These are phyloP conservation scores for Semotilus atromaculatus DNA, from an alignment of 2,797 vertebrate species.

Conservation along the genomic window DNA sequence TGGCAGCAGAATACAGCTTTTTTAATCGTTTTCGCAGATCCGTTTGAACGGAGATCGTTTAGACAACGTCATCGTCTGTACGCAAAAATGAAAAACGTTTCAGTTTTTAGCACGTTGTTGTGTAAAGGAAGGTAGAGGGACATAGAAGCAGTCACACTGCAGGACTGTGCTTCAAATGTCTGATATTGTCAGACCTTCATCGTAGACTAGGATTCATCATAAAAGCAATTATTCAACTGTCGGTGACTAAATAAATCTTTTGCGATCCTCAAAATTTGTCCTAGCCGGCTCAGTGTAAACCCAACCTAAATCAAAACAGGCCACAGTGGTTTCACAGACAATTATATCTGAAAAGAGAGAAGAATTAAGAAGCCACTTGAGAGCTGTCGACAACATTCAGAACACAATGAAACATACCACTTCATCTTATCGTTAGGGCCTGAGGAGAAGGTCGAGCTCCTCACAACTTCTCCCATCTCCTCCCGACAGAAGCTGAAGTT, in stretches of 20 bases:
- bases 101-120: too few relatives aligned
- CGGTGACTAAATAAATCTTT: not conserved
- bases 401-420: constrained; percentile 69
- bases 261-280: not conserved
- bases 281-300: not conserved
- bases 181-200: not conserved
- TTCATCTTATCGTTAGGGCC: constrained; percentile 91
- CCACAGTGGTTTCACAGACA: not conserved
- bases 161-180: not conserved
- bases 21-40: not conserved
- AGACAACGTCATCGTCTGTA: too few relatives aligned
- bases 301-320: not conserved
- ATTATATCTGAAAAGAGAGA: constrained; percentile 6
- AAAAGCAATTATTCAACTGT: constrained; percentile 2
- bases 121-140: too few relatives aligned
- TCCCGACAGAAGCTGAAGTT: constrained; percentile 97
- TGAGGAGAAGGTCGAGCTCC: constrained; percentile 98
- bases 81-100: too few relatives aligned
- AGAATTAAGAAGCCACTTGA: constrained; percentile 10
- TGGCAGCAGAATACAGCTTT: not conserved
- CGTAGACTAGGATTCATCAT: not conserved
- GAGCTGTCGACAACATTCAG: not conserved
- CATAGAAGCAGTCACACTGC: not conserved
- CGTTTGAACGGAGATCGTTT: too few relatives aligned
- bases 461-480: constrained; percentile 99